Evolutionary conservation across 2,888 invertebrate genomes (phyloP), one percentile per base, ranked within the genome.

Genomic region (Heliconius aoede): DNA sequence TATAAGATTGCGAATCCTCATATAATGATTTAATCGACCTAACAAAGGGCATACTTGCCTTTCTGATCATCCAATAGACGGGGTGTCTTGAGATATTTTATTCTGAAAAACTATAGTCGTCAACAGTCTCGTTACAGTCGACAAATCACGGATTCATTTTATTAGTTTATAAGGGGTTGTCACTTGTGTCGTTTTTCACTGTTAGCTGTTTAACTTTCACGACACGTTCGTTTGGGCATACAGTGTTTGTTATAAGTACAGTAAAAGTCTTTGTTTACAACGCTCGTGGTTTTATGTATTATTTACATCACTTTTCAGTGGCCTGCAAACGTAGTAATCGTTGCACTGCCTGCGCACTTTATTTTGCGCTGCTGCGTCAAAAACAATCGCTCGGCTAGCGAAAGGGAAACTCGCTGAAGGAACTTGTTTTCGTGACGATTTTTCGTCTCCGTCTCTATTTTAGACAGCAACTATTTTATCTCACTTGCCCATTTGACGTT

Each of bases 281-380:
- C 87, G 83, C 87, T 87, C 84, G 85, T 84, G 83, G 87, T 84
- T 88, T 87, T 87, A 86, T 84, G 83, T 87, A 84, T 88, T 94
- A 93, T 93, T 93, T 93, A 92, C 93, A 91, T 91, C 90, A 92
- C 91, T 90, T 87, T 87, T 86, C 86, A 83, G 86, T 82, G 91
- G 92, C 91, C 91, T 93, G 89, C 92, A 85, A 91, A 91, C 90
- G 90, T 86, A 84, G 87, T 89, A 91, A 91, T 93, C 93, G 92
- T 91, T 93, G 92, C 92, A 93, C 91, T 93, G 92, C 92, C 92
- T 92, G 92, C 93, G 93, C 93, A 92, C 89, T 91, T 86, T 86
- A 87, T 87, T 65, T 90, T 89, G 93, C 91, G 94, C 91, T 90
- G 91, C 88, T 93, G 91, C 91, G 91, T 92, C 93, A 92, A 92